Evolutionary conservation across 53 echinoderm and acorn worm genomes (phyloP), one percentile per base, ranked within the genome.

Genomic region (Mesocentrotus franciscanus): DNA sequence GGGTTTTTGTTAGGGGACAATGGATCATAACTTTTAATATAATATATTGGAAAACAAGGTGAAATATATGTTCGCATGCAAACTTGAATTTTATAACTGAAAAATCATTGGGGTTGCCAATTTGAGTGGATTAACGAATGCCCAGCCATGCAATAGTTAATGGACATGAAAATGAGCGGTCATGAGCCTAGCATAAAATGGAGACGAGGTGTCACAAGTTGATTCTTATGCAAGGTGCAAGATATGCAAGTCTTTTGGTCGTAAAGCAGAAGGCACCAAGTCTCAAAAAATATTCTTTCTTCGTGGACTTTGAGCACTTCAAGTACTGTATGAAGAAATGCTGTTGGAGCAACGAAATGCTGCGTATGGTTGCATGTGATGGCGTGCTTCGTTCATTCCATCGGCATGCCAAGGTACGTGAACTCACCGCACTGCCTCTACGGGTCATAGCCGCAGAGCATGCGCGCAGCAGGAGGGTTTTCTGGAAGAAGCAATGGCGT

Each of bases 381-480:
- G 87, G 87, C 87, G 87, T 87, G 87, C 87, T 81, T 20, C 81
- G 81, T 39, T 27, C 87, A 87, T 57, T 56, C 58, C 87, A 27
- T 57, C 56, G 4, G 12, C 87, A 87, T 87, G 87, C 87, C 56
- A 56, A 58, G n/a, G 58, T 16, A 58, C 87, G 29, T 57, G 87
- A 87, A 97, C 96, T 97, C 96, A 97, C 97, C 97, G 91, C 87
- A 95, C 97, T 97, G 78, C 95, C 78, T 59, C 96, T 95, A 62
- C 97, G 96, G 33, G 95, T 89, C 97, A 96, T 96, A 89, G 97
- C 97, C 64, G 97, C 97, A 10, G 95, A 96, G 96, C 93, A 96
- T 18, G 97, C 97, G 93, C 97, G 96, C 96, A 97, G 95, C 71
- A 92, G 95, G 57, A 97, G 96, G 60, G 96, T 95, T 96, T 96